A percentile compares a stretch with the other conserved stretches of the same genome.
phyloP scores from a whole-genome alignment of 2,888 invertebrate species.

The Caenorhabditis japonica region DNA sequence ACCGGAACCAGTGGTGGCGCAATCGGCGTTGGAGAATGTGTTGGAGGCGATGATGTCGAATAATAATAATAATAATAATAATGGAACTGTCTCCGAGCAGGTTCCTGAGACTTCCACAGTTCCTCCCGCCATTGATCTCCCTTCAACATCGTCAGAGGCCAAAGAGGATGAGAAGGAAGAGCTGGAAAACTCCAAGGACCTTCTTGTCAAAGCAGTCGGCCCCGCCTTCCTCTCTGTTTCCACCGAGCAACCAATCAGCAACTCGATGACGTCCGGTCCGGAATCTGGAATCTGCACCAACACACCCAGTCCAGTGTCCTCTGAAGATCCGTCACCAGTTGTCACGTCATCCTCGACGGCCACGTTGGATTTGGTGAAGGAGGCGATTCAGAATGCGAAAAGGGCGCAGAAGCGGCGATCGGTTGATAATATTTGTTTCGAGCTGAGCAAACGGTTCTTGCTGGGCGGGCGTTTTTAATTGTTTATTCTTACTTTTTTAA shows the following conservation, averaged over 20 bases:
- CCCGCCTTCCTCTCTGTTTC: conserved; percentile 31
- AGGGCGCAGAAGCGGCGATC: conserved; percentile 34
- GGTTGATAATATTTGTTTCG: conserved; percentile 49
- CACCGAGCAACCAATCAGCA: conserved; percentile 33
- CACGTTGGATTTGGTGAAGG: background rate
- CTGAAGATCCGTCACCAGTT: no score
- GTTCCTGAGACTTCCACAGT: background rate
- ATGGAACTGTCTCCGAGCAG: conserved; percentile 3
- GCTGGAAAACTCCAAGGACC: conserved; percentile 2
- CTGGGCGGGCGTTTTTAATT: background rate
- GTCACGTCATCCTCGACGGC: background rate
- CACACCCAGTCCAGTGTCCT: conserved; percentile 24
- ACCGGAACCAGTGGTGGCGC: no score
- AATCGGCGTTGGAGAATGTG: conserved; percentile 1
- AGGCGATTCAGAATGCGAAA: background rate
- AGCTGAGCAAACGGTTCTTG: background rate
- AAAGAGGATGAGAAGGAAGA: conserved; percentile 19
- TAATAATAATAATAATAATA: conserved; percentile 13
- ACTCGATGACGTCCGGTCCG: conserved; percentile 45
- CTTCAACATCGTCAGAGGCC: no score
- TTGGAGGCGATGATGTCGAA: conserved; percentile 2
- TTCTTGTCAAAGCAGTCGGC: conserved; percentile 23
- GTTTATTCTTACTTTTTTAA: no score
- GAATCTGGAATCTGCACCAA: conserved; percentile 58
- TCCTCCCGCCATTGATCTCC: no score